Evolutionary conservation across 2,888 invertebrate genomes (phyloP), one percentile per base, ranked within the genome.

Genomic region (Branchipolynoe longqiensis): DNA sequence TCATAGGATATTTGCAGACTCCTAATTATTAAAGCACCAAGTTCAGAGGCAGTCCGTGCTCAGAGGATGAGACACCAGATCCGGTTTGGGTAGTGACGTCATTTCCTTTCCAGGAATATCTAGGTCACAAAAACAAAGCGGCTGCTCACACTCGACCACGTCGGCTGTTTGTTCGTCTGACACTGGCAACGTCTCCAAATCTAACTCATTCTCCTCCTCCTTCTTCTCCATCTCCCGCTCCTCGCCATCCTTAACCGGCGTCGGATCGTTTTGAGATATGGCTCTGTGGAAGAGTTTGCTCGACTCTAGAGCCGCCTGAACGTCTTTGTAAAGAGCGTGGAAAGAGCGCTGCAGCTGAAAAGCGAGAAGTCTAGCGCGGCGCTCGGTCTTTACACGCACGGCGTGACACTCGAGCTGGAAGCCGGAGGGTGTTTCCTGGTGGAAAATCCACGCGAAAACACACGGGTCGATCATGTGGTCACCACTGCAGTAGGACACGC

Each of bases 401-500:
- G 84, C 84, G 36, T 84, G 84, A 54, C 84, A 84, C 33, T 84
- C 84, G 3, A 69, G 84, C 40, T 56, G 73, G 48, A 73, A 73
- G 1, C 84, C 84, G 0, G 41, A 41, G 18, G 8, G 12, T 2
- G 41, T 84, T 38, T 84, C 84, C 73, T 84, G 84, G 48, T 73
- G 84, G 54, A 64, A 84, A 25, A 84, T 40, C 84, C 84, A 84
- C 22, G 84, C 84, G 54, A 84, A 84, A 2, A 84, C 73, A 54
- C 73, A 73, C 1, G 84, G 84, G 54, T 84, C 73, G 8, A 73
- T 38, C 28, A 33, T 18, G 54, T 84, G 84, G 18, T 73, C 69
- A 8, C 84, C 84, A 36, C 84, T 84, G 33, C 84, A 84, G 54
- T 69, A 84, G 33, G 84, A 84, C 4, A 84, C 73, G 18, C 84